phyloP scores from a whole-genome alignment of 2,113 vertebrate species.

The Oplegnathus fasciatus region DNA sequence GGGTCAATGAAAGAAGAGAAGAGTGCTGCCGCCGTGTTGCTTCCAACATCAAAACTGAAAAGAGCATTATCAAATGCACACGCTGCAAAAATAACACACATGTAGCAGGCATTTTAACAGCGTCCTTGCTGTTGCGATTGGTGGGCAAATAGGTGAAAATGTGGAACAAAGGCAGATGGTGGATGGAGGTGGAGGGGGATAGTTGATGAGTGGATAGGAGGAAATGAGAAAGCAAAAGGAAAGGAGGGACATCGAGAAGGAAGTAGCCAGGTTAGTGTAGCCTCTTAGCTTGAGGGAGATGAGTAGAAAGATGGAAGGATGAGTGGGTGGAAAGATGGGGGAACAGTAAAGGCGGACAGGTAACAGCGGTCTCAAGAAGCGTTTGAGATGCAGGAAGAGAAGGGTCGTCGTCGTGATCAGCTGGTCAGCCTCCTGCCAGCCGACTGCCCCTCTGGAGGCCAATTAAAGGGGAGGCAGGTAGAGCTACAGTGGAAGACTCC shows the following conservation, averaged over 20 bases:
- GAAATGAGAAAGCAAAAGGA: constrained; percentile 18
- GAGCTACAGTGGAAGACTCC: constrained; percentile 48
- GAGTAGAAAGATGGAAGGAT: constrained; percentile 27
- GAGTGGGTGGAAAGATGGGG: constrained; percentile 2
- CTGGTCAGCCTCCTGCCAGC: constrained; percentile 60
- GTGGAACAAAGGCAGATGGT: neutral
- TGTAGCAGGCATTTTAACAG: neutral
- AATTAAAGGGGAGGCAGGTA: constrained; percentile 70
- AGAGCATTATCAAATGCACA: constrained; percentile 29
- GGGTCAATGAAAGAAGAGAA: constrained; percentile 20
- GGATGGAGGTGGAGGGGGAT: neutral
- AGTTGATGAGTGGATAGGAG: neutral
- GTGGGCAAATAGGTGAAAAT: neutral
- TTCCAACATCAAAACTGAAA: constrained; percentile 38
- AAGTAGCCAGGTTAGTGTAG: neutral
- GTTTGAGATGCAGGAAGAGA: constrained; percentile 25
- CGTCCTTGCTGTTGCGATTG: constrained; percentile 10
- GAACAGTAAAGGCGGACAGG: constrained; percentile 21
- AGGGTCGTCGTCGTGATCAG: constrained; percentile 61
- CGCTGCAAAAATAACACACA: constrained; percentile 7
- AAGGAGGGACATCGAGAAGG: neutral
- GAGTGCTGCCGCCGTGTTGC: neutral
- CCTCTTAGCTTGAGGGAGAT: constrained; percentile 25
- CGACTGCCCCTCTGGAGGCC: constrained; percentile 64
- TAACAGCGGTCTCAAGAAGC: constrained; percentile 16